Evolutionary conservation across 2,888 invertebrate species (phyloP), one percentile per base, ranked within the genome.

Genomic region (Acanthosepion esculentum): DNA sequence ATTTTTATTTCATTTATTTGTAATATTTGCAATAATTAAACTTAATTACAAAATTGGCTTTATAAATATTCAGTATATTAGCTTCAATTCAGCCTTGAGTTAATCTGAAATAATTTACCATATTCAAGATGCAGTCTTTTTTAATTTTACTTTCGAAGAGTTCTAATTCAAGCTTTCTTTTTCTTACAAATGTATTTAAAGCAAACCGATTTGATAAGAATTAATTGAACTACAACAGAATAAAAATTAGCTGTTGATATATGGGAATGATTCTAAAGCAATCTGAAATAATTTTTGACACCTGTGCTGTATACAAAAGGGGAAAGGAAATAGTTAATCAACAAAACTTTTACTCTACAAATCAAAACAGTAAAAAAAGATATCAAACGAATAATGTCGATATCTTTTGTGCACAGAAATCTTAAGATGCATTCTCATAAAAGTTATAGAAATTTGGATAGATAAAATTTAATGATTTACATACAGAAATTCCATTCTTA

Each of bases 1-100:
- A 12, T 78, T n/a, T n/a, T 78, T n/a, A 78, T 78, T 78, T n/a
- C 29, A 78, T 78, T 78, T n/a, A 78, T 78, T 78, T 78, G 78
- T 78, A 78, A 78, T n/a, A 78, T 78, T 78, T 78, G 29, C 78
- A 78, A 78, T 78, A 78, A 78, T 78, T 78, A 78, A 78, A 78
- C 78, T n/a, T 78, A 78, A 78, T 78, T 78, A 78, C n/a, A 78
- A 78, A n/a, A 78, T n/a, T n/a, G n/a, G 29, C 78, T n/a, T 78
- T 18, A 78, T 78, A 78, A 78, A 78, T 78, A 78, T 78, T 78
- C 78, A n/a, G n/a, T n/a, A 78, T 12, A 78, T 78, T 78, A n/a
- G n/a, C 78, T n/a, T 78, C 12, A 29, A 78, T 78, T 78, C 29
- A 10, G 59, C 59, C 59, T 59, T 59, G 59, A 59, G 78, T 78